These are phyloP conservation scores for Rhinolophus sinicus DNA, from an alignment of 2,113 vertebrate genomes.

Conservation along the genomic window DNA sequence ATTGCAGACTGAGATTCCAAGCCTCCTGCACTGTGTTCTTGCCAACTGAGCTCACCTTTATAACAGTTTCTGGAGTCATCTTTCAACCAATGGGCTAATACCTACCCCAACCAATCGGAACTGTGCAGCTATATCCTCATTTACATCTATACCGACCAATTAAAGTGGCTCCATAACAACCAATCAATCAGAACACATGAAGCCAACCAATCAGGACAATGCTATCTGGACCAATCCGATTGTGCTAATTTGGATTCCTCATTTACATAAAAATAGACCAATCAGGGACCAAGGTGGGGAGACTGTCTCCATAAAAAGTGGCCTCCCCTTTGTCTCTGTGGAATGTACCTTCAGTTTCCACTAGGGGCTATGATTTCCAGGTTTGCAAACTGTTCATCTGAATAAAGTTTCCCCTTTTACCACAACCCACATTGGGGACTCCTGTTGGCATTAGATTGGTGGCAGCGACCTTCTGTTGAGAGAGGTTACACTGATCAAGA, in stretches of 20 bases:
- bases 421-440: background rate
- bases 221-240: background rate
- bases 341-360: background rate
- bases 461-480: background rate
- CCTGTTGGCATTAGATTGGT: background rate
- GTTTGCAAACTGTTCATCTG: background rate
- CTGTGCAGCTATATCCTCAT: background rate
- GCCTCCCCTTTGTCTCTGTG: background rate
- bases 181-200: background rate
- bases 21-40: background rate
- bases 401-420: background rate
- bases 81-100: background rate
- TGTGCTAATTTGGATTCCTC: background rate
- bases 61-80: background rate
- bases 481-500: background rate
- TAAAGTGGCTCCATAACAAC: background rate
- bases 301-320: background rate
- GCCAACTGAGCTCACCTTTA: background rate
- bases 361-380: background rate
- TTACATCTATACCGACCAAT: background rate
- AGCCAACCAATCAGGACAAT: background rate
- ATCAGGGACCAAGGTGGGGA: background rate
- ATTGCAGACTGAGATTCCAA: background rate
- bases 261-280: background rate
- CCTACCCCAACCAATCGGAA: background rate